Evolutionary conservation across 2,113 vertebrate species (phyloP).

Genomic region (Sander vitreus): DNA sequence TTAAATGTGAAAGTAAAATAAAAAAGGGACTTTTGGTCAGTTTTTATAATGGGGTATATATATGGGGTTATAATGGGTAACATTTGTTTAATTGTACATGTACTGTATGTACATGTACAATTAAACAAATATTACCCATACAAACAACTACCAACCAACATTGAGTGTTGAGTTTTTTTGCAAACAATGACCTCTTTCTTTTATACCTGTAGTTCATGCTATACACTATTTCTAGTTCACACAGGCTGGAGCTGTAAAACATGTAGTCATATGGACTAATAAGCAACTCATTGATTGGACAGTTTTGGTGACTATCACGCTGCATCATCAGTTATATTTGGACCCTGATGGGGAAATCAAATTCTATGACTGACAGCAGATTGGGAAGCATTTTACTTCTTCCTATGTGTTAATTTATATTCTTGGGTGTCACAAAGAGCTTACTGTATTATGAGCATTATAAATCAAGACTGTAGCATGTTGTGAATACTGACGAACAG

Average conservation of each 20-base stretch:
- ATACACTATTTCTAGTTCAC: not conserved
- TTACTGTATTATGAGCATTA: not conserved
- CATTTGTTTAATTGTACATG: no score
- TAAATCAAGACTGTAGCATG: not conserved
- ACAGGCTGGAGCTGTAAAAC: not conserved
- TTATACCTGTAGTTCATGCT: not conserved
- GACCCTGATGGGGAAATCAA: not conserved
- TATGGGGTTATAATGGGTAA: no score
- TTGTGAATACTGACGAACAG: not conserved
- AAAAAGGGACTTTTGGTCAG: not conserved
- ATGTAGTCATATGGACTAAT: not conserved
- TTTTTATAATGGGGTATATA: not conserved
- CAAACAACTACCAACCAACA: not conserved
- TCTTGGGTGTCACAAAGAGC: not conserved
- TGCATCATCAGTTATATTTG: slow-evolving; percentile 4
- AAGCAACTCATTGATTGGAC: slow-evolving; percentile 5
- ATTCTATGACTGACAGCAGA: not conserved
- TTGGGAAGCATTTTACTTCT: not conserved
- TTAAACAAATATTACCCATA: not conserved
- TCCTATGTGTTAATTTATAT: not conserved
- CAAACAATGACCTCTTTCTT: not conserved
- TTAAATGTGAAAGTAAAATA: not conserved
- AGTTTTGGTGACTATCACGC: slow-evolving; percentile 5
- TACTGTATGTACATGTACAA: no score
- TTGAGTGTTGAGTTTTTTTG: not conserved